Percentiles rank a stretch among this genome's conserved stretches.
phyloP scores from a whole-genome alignment of 2,888 invertebrate species.

The Melanostoma mellinum region DNA sequence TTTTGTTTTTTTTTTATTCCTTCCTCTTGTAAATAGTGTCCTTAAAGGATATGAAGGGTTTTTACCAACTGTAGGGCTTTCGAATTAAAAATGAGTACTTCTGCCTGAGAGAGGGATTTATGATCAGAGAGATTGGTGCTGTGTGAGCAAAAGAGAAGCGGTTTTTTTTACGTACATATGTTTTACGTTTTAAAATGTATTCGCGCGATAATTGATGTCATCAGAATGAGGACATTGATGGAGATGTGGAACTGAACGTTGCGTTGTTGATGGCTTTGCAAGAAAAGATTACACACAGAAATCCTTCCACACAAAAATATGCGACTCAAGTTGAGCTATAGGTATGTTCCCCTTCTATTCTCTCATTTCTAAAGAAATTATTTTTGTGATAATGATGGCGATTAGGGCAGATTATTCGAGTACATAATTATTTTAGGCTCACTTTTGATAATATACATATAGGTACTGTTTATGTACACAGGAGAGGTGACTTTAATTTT shows the following conservation, averaged over 20 bases:
- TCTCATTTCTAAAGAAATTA: not conserved
- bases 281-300: not conserved
- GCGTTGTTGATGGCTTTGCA: conserved; percentile 31
- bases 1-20: conserved; percentile 1
- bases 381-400: no score
- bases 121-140: conserved; percentile 10
- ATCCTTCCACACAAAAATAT: conserved; percentile 5
- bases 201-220: conserved; percentile 57
- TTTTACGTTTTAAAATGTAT: conserved; percentile 7
- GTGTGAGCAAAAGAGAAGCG: conserved; percentile 27
- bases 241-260: conserved; percentile 27
- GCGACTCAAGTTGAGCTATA: conserved; percentile 41
- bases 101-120: conserved; percentile 73
- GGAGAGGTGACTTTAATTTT: no score
- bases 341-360: conserved; percentile 26
- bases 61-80: conserved; percentile 66
- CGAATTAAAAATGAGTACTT: conserved; percentile 75
- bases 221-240: conserved; percentile 45
- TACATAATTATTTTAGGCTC: no score
- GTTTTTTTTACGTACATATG: conserved; percentile 37
- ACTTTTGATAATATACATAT: no score
- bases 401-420: no score
- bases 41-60: conserved; percentile 58
- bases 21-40: conserved; percentile 60
- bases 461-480: no score